phyloP scores from a whole-genome alignment of 2,113 vertebrate genomes.

The Pelmatolapia mariae region DNA sequence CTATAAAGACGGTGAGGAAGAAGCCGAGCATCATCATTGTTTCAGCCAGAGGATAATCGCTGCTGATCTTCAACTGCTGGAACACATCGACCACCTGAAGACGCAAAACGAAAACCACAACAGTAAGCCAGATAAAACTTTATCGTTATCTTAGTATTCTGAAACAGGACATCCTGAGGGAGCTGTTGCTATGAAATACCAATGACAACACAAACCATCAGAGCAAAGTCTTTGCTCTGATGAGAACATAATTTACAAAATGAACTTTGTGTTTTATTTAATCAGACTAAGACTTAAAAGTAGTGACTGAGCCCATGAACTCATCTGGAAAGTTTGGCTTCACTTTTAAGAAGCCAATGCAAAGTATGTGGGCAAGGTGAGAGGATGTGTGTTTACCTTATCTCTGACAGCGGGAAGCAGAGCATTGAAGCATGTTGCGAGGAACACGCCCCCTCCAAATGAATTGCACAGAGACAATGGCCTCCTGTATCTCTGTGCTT shows the following conservation, averaged over 20 bases:
- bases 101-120: neutral
- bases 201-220: neutral
- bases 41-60: constrained; percentile 85
- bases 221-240: neutral
- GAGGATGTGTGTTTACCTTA: constrained; percentile 71
- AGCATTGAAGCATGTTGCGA: constrained; percentile 91
- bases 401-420: constrained; percentile 83
- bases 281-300: neutral
- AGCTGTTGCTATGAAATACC: neutral
- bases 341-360: neutral
- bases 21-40: constrained; percentile 89
- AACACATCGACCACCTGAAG: constrained; percentile 78
- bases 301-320: neutral
- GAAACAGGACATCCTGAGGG: neutral
- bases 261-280: neutral
- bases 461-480: constrained; percentile 80
- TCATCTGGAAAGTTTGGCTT: neutral
- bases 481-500: constrained; percentile 72
- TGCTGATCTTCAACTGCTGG: constrained; percentile 67
- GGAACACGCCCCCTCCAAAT: constrained; percentile 87
- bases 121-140: neutral
- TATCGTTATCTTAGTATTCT: neutral
- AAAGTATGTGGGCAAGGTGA: neutral
- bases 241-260: neutral
- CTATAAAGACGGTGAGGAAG: constrained; percentile 86